Evolutionary conservation across 2,888 invertebrate species (phyloP).

Genomic region (Dusona sp.): DNA sequence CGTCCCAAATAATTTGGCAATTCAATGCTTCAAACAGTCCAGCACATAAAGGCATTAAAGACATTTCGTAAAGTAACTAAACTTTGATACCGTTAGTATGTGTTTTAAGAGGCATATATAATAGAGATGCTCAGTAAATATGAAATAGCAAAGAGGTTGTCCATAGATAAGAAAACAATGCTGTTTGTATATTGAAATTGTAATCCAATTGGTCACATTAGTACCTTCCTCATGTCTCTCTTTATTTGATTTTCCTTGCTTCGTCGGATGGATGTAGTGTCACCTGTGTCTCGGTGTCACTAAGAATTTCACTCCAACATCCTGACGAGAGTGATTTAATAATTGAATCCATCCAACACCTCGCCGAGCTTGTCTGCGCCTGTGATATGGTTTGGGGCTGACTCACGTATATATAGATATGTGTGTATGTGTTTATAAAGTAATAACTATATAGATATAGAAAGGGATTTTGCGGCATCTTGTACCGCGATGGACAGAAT

Average conservation of each 20-base stretch:
- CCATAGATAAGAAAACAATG: not conserved
- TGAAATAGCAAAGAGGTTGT: not conserved
- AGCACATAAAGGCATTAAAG: not conserved
- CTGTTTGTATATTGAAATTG: not conserved
- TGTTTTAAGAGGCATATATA: not conserved
- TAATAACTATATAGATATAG: slow-evolving; percentile 14
- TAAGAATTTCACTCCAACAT: slow-evolving; percentile 21
- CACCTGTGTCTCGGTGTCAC: slow-evolving; percentile 11
- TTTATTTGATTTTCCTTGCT: slow-evolving; percentile 2
- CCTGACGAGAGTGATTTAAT: slow-evolving; percentile 63
- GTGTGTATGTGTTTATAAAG: slow-evolving; percentile 5
- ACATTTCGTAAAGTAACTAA: not conserved
- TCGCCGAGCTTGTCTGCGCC: slow-evolving; percentile 53
- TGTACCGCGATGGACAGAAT: slow-evolving; percentile 59
- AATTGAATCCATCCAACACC: slow-evolving; percentile 64
- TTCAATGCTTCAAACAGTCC: not conserved
- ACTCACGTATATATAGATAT: not conserved
- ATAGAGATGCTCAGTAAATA: not conserved
- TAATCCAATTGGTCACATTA: not conserved
- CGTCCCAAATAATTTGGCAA: not conserved
- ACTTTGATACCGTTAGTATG: not conserved
- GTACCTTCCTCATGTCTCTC: not conserved
- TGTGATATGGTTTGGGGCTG: slow-evolving; percentile 36
- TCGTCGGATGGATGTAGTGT: not conserved
- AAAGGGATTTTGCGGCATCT: slow-evolving; percentile 53